Evolutionary conservation across 2,113 vertebrate species (phyloP).

Genomic region (rabbit (Oryctolagus cuniculus)): mOryCun1.1 NC_091438.1:162847501-162848000

Average conservation of each 20-base stretch:
- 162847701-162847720: conserved; percentile 95
- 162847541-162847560: conserved; percentile 98
- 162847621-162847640: conserved; percentile 95
- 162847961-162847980: too few relatives aligned
- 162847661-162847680: conserved; percentile 92
- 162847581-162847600: conserved; percentile 98
- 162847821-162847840: too few relatives aligned
- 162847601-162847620: conserved; percentile 97
- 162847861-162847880: neutral
- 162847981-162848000: too few relatives aligned
- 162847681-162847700: conserved; percentile 97
- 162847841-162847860: neutral
- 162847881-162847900: too few relatives aligned
- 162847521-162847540: conserved; percentile 93
- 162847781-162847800: too few relatives aligned
- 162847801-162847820: too few relatives aligned
- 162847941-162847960: too few relatives aligned
- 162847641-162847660: conserved; percentile 88
- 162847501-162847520: neutral
- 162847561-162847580: conserved; percentile 98
- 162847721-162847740: conserved; percentile 80
- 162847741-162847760: too few relatives aligned
- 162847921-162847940: too few relatives aligned
- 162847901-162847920: too few relatives aligned
- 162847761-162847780: too few relatives aligned